Base-by-base conservation (phyloP, 2,888 invertebrate species). In the Bembecia ichneumoniformis region DNA sequence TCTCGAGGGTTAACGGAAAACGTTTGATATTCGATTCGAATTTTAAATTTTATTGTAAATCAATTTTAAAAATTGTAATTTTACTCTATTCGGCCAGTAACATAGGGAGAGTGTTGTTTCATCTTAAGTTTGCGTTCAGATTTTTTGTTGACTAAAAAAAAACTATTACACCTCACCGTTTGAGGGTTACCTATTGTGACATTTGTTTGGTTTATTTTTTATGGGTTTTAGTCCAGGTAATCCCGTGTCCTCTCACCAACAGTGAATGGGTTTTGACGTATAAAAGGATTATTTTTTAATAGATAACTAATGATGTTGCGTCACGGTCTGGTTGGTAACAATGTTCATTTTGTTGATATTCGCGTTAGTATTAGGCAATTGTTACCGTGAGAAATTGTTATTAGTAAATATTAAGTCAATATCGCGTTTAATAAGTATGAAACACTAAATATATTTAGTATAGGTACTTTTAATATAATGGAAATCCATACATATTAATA, bases 221-320 rank as follows among this genome's bases (percentile, higher is more conserved):
- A 77, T 74, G 74, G 74, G 73, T 72, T 66, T 81, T 73, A 79
- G 77, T 73, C 74, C 80, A 81, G 77, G 84, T 87, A 87, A 87
- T 86, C 82, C 76, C 60, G 55, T 80, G 82, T 82, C 73, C 82
- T 82, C 80, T 77, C 74, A 67, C 71, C 61, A 62, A 51, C 51
- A 51, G 54, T 71, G 66, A 80, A 83, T 82, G 64, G 72, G 77
- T 79, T 86, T 71, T 83, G 83, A 86, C 83, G 68, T 71, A 71
- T 80, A 79, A 80, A 84, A 74, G 84, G 86, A 86, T 87, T 84
- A 84, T 71, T 77, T 74, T 78, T 69, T 84, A 82, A 86, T 84
- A 81, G 77, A 77, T 86, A 84, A 82, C 82, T 86, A 86, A 86
- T 84, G 83, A 79, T 80, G 75, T 71, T 68, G 55, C 59, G 40